Percentiles rank a stretch among this genome's conserved stretches.
phyloP scores from a whole-genome alignment of 2,888 invertebrate genomes.

The Dysmachus trigonus region DNA sequence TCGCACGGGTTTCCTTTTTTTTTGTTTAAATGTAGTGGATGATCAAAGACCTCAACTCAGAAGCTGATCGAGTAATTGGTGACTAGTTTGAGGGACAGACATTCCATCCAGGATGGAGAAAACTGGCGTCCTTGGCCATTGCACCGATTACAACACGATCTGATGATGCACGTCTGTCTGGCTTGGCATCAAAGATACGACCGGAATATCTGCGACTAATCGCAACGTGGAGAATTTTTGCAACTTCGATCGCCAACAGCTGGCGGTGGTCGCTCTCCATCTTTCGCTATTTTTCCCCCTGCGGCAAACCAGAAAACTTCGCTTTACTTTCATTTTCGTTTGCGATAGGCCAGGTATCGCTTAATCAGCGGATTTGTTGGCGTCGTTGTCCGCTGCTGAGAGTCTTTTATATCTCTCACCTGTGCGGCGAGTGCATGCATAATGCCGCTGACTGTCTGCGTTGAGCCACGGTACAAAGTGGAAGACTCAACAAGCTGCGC shows the following conservation, averaged over 20 bases:
- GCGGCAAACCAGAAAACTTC: slow-evolving; percentile 31
- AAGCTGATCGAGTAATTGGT: neutral
- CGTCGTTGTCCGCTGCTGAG: neutral
- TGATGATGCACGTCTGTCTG: neutral
- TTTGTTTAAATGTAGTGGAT: too few species aligned
- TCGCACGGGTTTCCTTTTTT: too few species aligned
- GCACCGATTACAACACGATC: neutral
- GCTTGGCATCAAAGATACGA: neutral
- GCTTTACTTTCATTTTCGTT: slow-evolving; percentile 42
- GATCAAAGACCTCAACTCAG: too few species aligned
- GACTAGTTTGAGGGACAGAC: neutral
- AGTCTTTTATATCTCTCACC: slow-evolving; percentile 30
- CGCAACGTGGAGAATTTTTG: neutral
- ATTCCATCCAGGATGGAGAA: neutral
- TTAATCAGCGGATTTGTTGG: neutral
- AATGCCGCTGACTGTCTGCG: neutral
- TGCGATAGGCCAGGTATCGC: slow-evolving; percentile 14
- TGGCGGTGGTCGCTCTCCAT: neutral
- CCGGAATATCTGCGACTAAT: neutral
- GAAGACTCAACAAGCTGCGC: neutral
- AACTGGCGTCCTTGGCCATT: slow-evolving; percentile 1
- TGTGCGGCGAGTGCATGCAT: neutral
- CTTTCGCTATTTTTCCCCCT: neutral
- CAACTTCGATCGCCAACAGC: neutral
- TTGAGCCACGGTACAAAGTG: neutral